phyloP scores from a whole-genome alignment of 2,113 vertebrate genomes.

The Tiliqua scincoides region DNA sequence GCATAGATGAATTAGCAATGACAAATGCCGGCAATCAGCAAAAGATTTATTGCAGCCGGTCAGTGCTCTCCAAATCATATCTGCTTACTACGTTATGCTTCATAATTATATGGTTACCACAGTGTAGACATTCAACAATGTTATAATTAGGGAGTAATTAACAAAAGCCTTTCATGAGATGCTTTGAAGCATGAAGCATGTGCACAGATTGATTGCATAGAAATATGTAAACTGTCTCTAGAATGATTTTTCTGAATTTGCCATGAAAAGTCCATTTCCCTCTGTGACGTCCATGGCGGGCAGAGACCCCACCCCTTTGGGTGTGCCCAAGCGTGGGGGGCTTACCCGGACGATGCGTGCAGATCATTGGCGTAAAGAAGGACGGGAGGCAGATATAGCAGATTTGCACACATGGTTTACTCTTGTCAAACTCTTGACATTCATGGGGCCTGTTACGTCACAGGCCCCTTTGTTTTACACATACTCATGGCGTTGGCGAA shows the following conservation, averaged over 20 bases:
- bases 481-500: too few relatives aligned
- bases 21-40: constrained; percentile 71
- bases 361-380: too few relatives aligned
- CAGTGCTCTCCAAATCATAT: constrained; percentile 73
- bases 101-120: constrained; percentile 75
- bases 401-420: too few relatives aligned
- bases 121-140: constrained; percentile 74
- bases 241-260: constrained; percentile 48
- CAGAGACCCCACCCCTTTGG: too few relatives aligned
- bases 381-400: too few relatives aligned
- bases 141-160: constrained; percentile 83
- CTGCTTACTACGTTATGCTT: constrained; percentile 69
- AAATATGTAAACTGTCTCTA: constrained; percentile 52
- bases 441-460: too few relatives aligned
- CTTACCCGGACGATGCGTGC: too few relatives aligned
- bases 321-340: too few relatives aligned
- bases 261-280: constrained; percentile 21
- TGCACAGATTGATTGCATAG: constrained; percentile 64
- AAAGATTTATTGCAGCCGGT: constrained; percentile 73
- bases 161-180: constrained; percentile 71
- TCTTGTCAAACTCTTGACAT: too few relatives aligned
- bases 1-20: constrained; percentile 65
- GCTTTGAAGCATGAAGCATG: constrained; percentile 65
- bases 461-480: too few relatives aligned
- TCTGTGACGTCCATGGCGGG: too few relatives aligned